A percentile compares a stretch with the other conserved stretches of the same genome.
phyloP scores from a whole-genome alignment of 2,113 vertebrate species.

The Circaetus cinerascens region DNA sequence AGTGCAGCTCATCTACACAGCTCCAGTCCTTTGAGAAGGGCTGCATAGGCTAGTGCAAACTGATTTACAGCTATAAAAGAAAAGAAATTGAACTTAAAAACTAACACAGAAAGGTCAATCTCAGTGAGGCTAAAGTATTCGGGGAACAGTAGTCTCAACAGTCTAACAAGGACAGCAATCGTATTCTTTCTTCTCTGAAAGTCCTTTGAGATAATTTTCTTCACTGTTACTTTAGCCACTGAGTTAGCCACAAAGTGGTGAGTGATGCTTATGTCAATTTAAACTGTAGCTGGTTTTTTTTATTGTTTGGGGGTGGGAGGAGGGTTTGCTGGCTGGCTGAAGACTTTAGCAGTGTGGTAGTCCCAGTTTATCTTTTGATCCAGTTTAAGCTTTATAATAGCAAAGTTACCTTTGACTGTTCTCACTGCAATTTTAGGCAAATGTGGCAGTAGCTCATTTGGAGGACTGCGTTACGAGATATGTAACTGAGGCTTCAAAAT shows the following conservation, averaged over 20 bases:
- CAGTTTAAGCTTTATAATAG: not conserved
- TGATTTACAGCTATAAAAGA: not conserved
- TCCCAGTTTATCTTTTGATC: accelerated
- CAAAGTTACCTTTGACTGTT: not conserved
- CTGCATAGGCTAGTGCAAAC: not conserved
- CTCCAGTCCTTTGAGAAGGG: not conserved
- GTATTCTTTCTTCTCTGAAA: not conserved
- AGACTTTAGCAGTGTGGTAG: not conserved
- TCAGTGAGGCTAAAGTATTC: not conserved
- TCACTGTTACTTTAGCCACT: not conserved
- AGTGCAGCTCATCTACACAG: not conserved
- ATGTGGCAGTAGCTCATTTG: not conserved
- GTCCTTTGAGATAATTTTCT: not conserved
- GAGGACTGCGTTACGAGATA: not conserved
- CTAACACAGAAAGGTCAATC: not conserved
- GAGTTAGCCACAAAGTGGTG: not conserved
- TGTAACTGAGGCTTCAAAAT: not conserved
- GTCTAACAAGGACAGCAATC: not conserved
- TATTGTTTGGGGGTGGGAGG: not conserved
- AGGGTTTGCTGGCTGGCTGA: not conserved
- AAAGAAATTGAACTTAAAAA: not conserved
- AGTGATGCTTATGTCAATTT: not conserved
- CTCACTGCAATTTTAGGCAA: not conserved
- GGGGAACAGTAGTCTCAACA: not conserved
- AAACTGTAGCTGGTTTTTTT: not conserved